phyloP scores from a whole-genome alignment of 2,797 vertebrate species.

The Notamacropus eugenii region DNA sequence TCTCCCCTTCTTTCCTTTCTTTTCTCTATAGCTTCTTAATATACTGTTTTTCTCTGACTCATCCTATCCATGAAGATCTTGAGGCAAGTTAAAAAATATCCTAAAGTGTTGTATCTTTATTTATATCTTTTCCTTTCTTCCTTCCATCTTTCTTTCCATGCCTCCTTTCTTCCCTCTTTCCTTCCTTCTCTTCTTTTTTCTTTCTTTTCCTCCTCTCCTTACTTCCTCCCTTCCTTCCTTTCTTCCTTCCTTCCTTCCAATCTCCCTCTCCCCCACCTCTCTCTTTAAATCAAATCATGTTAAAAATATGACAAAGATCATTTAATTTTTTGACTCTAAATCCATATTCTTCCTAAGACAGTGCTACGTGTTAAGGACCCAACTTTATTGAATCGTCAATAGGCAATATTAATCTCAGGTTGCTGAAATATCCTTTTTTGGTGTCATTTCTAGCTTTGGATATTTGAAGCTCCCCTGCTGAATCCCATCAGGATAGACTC shows the following conservation, averaged over 20 bases:
- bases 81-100: background rate
- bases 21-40: background rate
- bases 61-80: background rate
- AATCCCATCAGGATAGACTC: background rate
- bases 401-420: background rate
- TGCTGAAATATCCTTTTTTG: background rate
- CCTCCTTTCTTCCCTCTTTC: too few relatives aligned
- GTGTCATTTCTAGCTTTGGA: background rate
- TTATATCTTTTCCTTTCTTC: background rate
- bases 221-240: too few relatives aligned
- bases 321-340: background rate
- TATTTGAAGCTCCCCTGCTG: background rate
- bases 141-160: too few relatives aligned
- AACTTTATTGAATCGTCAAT: slow-evolving; percentile 7
- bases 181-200: too few relatives aligned
- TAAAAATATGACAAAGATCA: background rate
- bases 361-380: background rate
- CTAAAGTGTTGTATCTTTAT: background rate
- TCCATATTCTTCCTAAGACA: background rate
- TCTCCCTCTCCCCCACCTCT: too few relatives aligned
- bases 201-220: too few relatives aligned
- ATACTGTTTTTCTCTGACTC: background rate
- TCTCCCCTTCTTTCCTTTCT: background rate
- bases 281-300: background rate
- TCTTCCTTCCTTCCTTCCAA: too few relatives aligned